Conservation (phyloP, 1,140 invertebrate genomes). For the Apis laboriosa region DNA sequence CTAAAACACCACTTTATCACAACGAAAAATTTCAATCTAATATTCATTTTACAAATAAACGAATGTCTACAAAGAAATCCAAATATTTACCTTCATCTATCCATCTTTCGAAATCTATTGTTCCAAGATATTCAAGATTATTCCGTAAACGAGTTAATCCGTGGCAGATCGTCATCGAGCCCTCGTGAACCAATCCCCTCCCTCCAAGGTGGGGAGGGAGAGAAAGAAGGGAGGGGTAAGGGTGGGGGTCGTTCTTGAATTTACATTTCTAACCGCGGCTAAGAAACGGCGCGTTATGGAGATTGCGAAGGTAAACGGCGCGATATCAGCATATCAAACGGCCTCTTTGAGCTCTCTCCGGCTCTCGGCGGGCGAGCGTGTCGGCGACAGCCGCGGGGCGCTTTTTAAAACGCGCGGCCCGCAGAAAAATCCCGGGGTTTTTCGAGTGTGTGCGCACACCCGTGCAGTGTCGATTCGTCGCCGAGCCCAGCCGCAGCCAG, state of each 20-base stretch:
- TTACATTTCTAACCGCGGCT: constrained; percentile 51
- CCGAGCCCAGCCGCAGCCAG: not conserved
- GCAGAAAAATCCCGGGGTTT: constrained; percentile 31
- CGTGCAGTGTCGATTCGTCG: constrained; percentile 1
- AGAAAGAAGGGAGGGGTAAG: not conserved
- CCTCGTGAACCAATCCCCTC: no score
- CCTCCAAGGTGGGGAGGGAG: not conserved
- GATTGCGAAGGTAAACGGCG: constrained; percentile 54
- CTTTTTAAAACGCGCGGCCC: constrained; percentile 33
- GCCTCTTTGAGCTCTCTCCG: constrained; percentile 29
- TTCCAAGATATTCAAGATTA: no score
- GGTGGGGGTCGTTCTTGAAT: constrained; percentile 17
- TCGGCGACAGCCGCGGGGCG: constrained; percentile 46
- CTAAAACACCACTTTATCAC: no score
- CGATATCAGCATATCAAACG: constrained; percentile 54
- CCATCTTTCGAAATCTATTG: no score
- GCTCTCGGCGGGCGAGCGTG: constrained; percentile 16
- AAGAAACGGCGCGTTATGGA: constrained; percentile 48
- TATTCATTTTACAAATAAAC: no score
- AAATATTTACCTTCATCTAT: no score
- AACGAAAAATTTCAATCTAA: no score
- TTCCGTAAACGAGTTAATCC: constrained; percentile 18
- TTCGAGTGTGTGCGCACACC: constrained; percentile 6
- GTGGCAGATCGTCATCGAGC: not conserved
- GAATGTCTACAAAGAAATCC: no score